Base-by-base conservation (phyloP, 2,113 vertebrate genomes). In the Mirounga angustirostris region DNA sequence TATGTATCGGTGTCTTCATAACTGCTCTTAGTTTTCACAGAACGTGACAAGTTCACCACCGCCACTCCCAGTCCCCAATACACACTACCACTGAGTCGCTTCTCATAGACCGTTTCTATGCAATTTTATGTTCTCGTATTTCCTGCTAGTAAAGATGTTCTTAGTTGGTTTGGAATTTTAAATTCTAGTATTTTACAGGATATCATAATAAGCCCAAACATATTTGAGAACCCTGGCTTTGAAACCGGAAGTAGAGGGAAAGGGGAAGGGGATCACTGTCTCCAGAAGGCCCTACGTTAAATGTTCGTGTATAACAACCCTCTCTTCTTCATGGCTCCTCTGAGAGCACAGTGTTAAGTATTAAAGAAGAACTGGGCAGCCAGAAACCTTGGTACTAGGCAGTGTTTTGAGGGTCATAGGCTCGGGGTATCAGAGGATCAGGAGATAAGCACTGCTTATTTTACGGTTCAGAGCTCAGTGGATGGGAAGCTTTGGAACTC, bases 11-110 rank as follows among this genome's bases (percentile, higher is more conserved):
- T 52, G 26, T 40, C 28, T 43, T 83, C 69, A n/a, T 19, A 43
- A 65, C 59, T 30, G 59, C 18, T 95, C 46, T 87, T 89, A 52
- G 9, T 84, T 89, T 65, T 96, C 92, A 86, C 16, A 92, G 61
- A 87, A 59, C 11, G 28, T 16, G 54, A 33, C 15, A 18, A 61
- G 74, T 83, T 92, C 11, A 54, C 30, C 19, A 79, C 59, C 50
- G 52, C 40, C 40, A 16, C 43, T 84, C 40, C 26, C 80, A 73
- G 26, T 3, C 28, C 24, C 12, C 59, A 36, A 6, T 33, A 87
- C 28, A 76, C 14, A 43, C 21, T 79, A 82, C 40, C 40, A 81
- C 88, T 43, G 50, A 76, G 78, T 40, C 26, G 26, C 52, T 88
- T 94, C 22, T 86, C 18, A 36, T 65, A 33, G 88, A 86, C 33